These are phyloP conservation scores for Neodiprion virginianus DNA, from an alignment of 1,140 invertebrate species.

Conservation along the genomic window DNA sequence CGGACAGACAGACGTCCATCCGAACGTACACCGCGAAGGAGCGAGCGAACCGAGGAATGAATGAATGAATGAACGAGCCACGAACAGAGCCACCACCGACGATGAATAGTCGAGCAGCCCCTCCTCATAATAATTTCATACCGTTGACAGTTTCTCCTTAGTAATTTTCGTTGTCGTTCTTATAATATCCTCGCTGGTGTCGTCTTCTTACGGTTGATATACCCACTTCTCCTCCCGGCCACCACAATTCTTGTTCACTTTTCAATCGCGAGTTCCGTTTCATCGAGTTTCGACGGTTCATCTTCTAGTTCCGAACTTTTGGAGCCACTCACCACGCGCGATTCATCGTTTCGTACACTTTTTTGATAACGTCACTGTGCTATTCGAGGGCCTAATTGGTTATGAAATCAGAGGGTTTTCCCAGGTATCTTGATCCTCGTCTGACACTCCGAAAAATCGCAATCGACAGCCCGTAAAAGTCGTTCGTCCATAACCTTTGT, in stretches of 20 bases:
- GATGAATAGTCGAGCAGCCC: slow-evolving; percentile 26
- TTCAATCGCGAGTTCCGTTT: no score
- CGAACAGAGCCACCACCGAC: slow-evolving; percentile 23
- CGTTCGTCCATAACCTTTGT: background rate
- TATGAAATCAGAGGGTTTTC: background rate
- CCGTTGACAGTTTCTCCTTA: slow-evolving; percentile 33
- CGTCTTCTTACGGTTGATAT: no score
- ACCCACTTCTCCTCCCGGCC: no score
- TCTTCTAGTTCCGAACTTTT: no score
- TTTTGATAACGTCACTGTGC: no score
- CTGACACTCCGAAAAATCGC: slow-evolving; percentile 16
- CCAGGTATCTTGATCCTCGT: slow-evolving; percentile 12
- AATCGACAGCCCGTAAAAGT: background rate
- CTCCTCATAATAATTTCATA: slow-evolving; percentile 38
- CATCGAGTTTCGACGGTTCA: no score
- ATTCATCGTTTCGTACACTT: no score
- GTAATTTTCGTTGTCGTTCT: slow-evolving; percentile 24
- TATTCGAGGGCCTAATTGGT: no score
- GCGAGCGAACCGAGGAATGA: background rate
- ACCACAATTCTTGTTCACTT: no score
- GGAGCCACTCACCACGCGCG: no score
- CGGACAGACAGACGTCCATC: background rate
- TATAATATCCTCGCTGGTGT: slow-evolving; percentile 22
- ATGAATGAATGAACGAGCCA: slow-evolving; percentile 1
- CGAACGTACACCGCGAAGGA: background rate